A percentile compares a stretch with the other conserved stretches of the same genome.
Evolutionary conservation across 1,140 invertebrate species (phyloP).

Genomic region (Ips nitidus): DNA sequence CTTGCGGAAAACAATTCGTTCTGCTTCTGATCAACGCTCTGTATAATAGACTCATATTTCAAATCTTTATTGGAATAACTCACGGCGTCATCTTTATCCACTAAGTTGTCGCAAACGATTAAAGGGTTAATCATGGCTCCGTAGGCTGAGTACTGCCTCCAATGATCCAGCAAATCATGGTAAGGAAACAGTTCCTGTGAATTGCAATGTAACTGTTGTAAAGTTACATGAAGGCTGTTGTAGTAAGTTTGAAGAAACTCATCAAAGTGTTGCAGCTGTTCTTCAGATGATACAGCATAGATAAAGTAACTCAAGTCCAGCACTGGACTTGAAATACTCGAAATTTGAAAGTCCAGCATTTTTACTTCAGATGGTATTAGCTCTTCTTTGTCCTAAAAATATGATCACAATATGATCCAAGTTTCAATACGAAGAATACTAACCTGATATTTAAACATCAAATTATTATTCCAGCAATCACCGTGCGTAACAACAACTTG

Average conservation of each 20-base stretch:
- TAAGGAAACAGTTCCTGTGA: slow-evolving; percentile 54
- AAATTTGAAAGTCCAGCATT: slow-evolving; percentile 60
- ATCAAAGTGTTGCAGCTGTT: slow-evolving; percentile 53
- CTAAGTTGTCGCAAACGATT: slow-evolving; percentile 17
- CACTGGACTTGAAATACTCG: slow-evolving; percentile 58
- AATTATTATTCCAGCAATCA: slow-evolving; percentile 51
- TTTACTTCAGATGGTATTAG: slow-evolving; percentile 29
- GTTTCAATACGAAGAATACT: neutral
- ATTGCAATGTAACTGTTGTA: slow-evolving; percentile 51
- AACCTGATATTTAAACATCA: slow-evolving; percentile 55
- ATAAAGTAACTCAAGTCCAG: slow-evolving; percentile 61
- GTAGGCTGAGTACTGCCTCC: slow-evolving; percentile 48
- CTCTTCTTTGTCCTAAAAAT: neutral
- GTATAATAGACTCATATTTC: slow-evolving; percentile 12
- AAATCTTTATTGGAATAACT: slow-evolving; percentile 11
- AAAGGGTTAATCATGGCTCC: slow-evolving; percentile 40
- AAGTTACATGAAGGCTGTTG: slow-evolving; percentile 50
- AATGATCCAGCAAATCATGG: slow-evolving; percentile 50
- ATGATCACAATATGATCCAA: neutral
- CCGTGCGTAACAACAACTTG: slow-evolving; percentile 54
- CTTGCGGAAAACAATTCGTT: slow-evolving; percentile 10
- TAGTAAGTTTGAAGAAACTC: slow-evolving; percentile 58
- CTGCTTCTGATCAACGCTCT: slow-evolving; percentile 12
- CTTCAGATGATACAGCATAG: slow-evolving; percentile 56
- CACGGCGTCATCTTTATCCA: slow-evolving; percentile 16